A percentile compares a stretch with the other conserved stretches of the same genome.
phyloP scores from a whole-genome alignment of 2,888 invertebrate species.

The Polyommatus icarus region DNA sequence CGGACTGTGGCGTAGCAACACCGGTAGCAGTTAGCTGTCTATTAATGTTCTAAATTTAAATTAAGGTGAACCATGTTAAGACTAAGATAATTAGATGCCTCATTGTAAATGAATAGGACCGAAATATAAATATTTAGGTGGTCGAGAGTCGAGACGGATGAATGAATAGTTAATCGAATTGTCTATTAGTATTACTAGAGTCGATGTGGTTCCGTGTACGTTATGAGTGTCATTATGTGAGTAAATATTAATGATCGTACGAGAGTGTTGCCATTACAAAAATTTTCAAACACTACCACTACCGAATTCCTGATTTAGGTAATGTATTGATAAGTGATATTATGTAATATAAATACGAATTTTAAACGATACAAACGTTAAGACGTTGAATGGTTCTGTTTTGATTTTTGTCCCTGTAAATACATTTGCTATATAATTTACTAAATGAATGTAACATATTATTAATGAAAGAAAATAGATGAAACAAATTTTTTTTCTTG shows the following conservation, averaged over 20 bases:
- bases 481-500: slow-evolving; percentile 70
- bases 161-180: slow-evolving; percentile 29
- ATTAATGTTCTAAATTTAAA: slow-evolving; percentile 29
- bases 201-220: slow-evolving; percentile 25
- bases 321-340: slow-evolving; percentile 76
- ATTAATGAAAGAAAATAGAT: slow-evolving; percentile 78
- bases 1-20: background rate
- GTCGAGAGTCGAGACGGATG: slow-evolving; percentile 15
- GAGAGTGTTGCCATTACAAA: slow-evolving; percentile 49
- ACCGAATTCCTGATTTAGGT: slow-evolving; percentile 66
- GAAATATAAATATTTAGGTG: slow-evolving; percentile 27
- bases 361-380: slow-evolving; percentile 75
- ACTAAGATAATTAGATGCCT: slow-evolving; percentile 22
- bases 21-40: background rate
- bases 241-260: slow-evolving; percentile 11
- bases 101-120: slow-evolving; percentile 29
- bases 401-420: slow-evolving; percentile 78
- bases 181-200: slow-evolving; percentile 30
- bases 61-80: slow-evolving; percentile 22
- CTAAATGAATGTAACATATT: slow-evolving; percentile 80
- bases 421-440: slow-evolving; percentile 80
- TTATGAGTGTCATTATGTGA: slow-evolving; percentile 25
- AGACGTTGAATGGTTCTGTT: slow-evolving; percentile 71
- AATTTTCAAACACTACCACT: slow-evolving; percentile 61
- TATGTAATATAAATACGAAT: slow-evolving; percentile 80